Conservation (phyloP, 2,113 vertebrate species). For the Notarius quadriscutis region DNA sequence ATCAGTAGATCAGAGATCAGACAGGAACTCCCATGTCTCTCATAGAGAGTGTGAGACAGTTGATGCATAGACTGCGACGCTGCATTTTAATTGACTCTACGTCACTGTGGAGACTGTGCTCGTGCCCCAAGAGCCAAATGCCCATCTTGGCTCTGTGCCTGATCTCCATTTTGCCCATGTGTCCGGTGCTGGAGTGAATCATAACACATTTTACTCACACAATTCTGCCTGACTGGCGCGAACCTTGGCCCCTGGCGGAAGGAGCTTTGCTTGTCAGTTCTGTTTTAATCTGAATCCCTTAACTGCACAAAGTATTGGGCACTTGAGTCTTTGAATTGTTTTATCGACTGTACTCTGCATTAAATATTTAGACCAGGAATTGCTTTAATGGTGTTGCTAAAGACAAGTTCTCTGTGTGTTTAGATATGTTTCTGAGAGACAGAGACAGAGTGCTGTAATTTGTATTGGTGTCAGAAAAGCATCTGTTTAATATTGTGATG, state of each 20-base stretch:
- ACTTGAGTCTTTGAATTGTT: slow-evolving; percentile 37
- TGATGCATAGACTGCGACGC: slow-evolving; percentile 53
- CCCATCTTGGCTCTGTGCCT: slow-evolving; percentile 5
- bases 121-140: slow-evolving; percentile 16
- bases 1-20: slow-evolving; percentile 62
- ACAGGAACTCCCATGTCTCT: slow-evolving; percentile 55
- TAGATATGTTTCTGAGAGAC: neutral
- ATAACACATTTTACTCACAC: slow-evolving; percentile 21
- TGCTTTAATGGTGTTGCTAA: slow-evolving; percentile 28
- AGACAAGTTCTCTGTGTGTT: neutral
- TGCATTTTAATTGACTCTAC: slow-evolving; percentile 47
- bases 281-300: slow-evolving; percentile 27
- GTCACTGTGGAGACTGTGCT: slow-evolving; percentile 34
- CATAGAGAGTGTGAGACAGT: slow-evolving; percentile 54
- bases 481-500: neutral
- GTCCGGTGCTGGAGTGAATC: slow-evolving; percentile 2
- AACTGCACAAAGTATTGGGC: slow-evolving; percentile 32
- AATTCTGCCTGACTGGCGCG: slow-evolving; percentile 20
- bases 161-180: slow-evolving; percentile 20
- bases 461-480: neutral
- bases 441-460: neutral
- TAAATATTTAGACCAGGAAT: slow-evolving; percentile 35
- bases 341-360: slow-evolving; percentile 33
- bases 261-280: slow-evolving; percentile 27
- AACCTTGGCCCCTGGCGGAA: slow-evolving; percentile 24